Evolutionary conservation across 2,888 invertebrate species (phyloP).

Genomic region (Erannis defoliaria): DNA sequence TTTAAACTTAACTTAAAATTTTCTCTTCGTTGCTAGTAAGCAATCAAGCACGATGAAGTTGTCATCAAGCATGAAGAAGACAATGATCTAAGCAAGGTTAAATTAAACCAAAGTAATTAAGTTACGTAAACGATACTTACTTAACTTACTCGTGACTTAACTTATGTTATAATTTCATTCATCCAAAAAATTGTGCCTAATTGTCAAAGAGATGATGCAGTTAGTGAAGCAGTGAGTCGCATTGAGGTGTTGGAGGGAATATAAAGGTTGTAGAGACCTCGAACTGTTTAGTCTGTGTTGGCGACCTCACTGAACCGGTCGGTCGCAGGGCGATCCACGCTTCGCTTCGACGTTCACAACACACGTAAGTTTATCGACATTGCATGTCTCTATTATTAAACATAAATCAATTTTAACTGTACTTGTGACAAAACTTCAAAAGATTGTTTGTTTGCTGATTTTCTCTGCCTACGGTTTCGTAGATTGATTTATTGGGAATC

Average conservation of each 20-base stretch:
- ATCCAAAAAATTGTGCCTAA: constrained; percentile 30
- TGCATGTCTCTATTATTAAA: constrained; percentile 29
- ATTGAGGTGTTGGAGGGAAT: constrained; percentile 57
- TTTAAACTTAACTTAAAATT: too few relatives aligned
- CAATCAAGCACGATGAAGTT: not conserved
- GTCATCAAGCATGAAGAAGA: constrained; percentile 1
- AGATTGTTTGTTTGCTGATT: not conserved
- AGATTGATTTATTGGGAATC: not conserved
- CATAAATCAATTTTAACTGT: constrained; percentile 6
- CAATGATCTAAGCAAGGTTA: constrained; percentile 12
- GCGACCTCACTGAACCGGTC: constrained; percentile 73
- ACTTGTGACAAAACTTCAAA: not conserved
- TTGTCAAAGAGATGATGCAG: constrained; percentile 40
- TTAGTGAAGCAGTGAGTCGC: constrained; percentile 33
- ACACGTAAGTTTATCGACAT: constrained; percentile 63
- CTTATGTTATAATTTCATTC: constrained; percentile 22
- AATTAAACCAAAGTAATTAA: constrained; percentile 11
- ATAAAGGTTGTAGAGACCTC: constrained; percentile 76
- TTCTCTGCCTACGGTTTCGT: not conserved
- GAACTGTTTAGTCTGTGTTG: constrained; percentile 77
- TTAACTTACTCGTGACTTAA: constrained; percentile 17
- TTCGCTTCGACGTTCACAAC: constrained; percentile 47
- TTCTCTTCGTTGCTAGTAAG: too few relatives aligned
- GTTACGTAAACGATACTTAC: constrained; percentile 34
- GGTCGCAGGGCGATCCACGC: constrained; percentile 68